A percentile compares a stretch with the other conserved stretches of the same genome.
These are phyloP conservation scores for Phyllostomus discolor DNA, from an alignment of 2,113 vertebrate genomes.

Conservation along the genomic window DNA sequence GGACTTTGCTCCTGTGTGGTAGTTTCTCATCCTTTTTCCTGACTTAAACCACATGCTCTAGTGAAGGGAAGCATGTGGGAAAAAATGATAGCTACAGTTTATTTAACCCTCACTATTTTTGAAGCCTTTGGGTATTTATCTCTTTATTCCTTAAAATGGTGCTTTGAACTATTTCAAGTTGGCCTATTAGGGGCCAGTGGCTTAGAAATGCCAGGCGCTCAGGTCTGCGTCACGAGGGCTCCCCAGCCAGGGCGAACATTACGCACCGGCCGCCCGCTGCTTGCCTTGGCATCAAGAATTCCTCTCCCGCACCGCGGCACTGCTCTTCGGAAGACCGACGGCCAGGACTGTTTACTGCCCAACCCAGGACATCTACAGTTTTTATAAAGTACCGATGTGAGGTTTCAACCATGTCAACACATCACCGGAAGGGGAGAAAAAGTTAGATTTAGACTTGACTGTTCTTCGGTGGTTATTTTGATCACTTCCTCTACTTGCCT, in stretches of 20 bases:
- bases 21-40: background rate
- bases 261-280: background rate
- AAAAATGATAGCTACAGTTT: background rate
- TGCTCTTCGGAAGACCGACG: background rate
- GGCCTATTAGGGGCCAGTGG: background rate
- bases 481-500: constrained; percentile 29
- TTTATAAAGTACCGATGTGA: background rate
- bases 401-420: background rate
- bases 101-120: background rate
- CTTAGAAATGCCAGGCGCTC: background rate
- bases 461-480: background rate
- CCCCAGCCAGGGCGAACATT: background rate
- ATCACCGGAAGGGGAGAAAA: background rate
- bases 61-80: background rate
- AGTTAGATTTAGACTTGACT: background rate
- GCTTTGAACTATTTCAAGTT: background rate
- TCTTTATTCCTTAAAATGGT: background rate
- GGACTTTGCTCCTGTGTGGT: background rate
- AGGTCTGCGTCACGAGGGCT: background rate
- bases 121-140: background rate
- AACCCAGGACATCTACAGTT: background rate
- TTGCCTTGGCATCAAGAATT: too few relatives aligned
- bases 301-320: background rate
- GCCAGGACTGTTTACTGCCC: background rate
- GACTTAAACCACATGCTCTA: background rate